Evolutionary conservation across 1,140 invertebrate species (phyloP), one percentile per base, ranked within the genome.

Genomic region (Eurosta solidaginis): DNA sequence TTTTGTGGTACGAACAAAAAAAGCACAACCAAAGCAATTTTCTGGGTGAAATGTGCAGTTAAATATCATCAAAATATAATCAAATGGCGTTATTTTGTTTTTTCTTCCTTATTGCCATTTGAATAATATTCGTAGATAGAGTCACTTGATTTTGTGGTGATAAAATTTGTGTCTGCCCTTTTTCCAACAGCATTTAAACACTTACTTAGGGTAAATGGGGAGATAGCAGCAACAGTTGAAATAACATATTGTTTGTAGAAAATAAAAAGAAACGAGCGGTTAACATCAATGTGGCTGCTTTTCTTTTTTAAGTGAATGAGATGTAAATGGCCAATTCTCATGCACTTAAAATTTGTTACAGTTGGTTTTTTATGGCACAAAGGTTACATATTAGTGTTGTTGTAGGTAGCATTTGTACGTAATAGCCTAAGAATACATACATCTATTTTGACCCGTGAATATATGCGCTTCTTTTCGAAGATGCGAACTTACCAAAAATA

Each of bases 51-150:
- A 22, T 83, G 47, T 85, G 84, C 82, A 83, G 84, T 85, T 84
- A 74, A 83, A 79, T 84, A 79, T 84, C 84, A 85, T 85, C 85
- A 85, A 85, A 85, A 85, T 82, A 82, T 85, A 83, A 85, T 85
- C 84, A 85, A 83, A 44, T 80, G 81, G 81, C 78, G 82, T 83
- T 83, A 85, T 82, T 82, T 82, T 79, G 80, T 81, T 74, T 47
- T 74, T 6, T n/a, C n/a, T n/a, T n/a, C n/a, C n/a, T 74, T 74
- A 47, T 44, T 74, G 68, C n/a, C 54, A 82, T 77, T 80, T 81
- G 83, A 83, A 83, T 82, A 79, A 79, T 29, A n/a, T 20, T 0
- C 29, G 20, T 68, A 68, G 59, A 42, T 68, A 14, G n/a, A n/a
- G 33, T 2, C 33, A 68, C 59, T 68, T 68, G 59, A 68, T 68